phyloP scores from a whole-genome alignment of 2,113 vertebrate species.

The Megaceryle torquata region DNA sequence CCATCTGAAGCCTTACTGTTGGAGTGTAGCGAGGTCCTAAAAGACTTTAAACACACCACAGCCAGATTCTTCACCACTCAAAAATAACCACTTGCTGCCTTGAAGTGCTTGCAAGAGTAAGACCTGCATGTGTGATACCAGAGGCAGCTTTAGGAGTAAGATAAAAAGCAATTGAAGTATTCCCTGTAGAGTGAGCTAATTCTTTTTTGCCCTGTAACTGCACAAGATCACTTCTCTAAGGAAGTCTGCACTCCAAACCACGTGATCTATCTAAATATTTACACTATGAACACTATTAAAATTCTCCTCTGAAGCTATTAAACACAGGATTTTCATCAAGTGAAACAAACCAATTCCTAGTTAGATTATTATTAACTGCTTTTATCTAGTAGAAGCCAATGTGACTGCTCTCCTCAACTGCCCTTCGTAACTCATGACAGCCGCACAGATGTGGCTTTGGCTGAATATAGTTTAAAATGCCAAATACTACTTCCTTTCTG shows the following conservation, averaged over 20 bases:
- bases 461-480: neutral
- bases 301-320: neutral
- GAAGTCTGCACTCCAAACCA: neutral
- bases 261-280: slow-evolving; percentile 29
- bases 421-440: neutral
- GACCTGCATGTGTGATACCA: neutral
- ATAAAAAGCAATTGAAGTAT: neutral
- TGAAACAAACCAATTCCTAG: neutral
- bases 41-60: neutral
- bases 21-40: neutral
- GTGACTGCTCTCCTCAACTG: neutral
- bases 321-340: neutral
- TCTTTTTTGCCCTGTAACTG: neutral
- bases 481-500: neutral
- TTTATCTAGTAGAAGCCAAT: neutral
- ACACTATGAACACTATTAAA: neutral
- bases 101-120: neutral
- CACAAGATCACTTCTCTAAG: neutral
- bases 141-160: neutral
- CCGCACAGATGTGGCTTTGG: neutral
- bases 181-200: neutral
- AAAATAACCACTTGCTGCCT: neutral
- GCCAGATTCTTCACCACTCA: neutral
- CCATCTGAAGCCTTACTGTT: neutral
- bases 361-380: neutral